Evolutionary conservation across 2,888 invertebrate species (phyloP).

Genomic region (Nowickia ferox): DNA sequence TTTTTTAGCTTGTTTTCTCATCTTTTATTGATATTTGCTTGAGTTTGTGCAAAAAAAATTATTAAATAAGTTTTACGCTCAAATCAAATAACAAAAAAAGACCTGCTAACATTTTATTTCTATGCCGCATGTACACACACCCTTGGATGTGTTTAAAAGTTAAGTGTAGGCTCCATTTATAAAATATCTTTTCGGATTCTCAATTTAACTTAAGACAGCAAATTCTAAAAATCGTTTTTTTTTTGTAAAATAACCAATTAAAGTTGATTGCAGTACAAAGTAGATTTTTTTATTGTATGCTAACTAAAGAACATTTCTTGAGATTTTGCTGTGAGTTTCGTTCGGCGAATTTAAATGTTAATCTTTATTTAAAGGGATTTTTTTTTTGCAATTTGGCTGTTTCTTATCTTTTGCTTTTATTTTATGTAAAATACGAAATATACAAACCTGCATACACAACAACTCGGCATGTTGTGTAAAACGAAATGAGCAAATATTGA

Average conservation of each 20-base stretch:
- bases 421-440: constrained; percentile 1
- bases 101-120: constrained; percentile 25
- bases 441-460: background rate
- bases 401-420: constrained; percentile 16
- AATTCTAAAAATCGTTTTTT: background rate
- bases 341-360: constrained; percentile 4
- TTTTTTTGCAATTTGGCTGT: constrained; percentile 23
- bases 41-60: constrained; percentile 31
- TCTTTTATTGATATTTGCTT: constrained; percentile 3
- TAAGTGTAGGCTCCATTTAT: background rate
- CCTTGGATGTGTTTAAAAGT: constrained; percentile 10
- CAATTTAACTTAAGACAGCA: background rate
- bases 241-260: constrained; percentile 50
- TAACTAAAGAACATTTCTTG: background rate
- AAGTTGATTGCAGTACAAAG: constrained; percentile 35
- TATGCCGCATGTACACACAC: background rate
- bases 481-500: constrained; percentile 61
- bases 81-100: constrained; percentile 1
- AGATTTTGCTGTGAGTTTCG: background rate
- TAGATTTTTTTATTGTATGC: background rate
- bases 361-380: constrained; percentile 1
- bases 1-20: background rate
- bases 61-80: constrained; percentile 21
- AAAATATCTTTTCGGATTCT: background rate
- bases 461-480: constrained; percentile 1